phyloP scores from a whole-genome alignment of 1,140 invertebrate genomes.

The Rhizoglyphus robini region DNA sequence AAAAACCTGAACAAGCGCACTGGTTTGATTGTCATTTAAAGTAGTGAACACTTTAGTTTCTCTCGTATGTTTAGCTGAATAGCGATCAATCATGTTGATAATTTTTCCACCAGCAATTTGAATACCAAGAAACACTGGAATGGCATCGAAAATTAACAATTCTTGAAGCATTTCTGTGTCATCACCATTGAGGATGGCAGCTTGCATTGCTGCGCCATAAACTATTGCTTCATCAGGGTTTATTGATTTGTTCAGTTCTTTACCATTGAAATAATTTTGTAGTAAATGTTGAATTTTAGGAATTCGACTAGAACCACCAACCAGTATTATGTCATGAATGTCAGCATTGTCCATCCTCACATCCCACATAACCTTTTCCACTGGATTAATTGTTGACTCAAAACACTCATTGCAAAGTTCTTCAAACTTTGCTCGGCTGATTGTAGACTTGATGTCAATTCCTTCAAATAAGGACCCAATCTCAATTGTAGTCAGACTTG shows the following conservation, averaged over 20 bases:
- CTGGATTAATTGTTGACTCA: conserved; percentile 20
- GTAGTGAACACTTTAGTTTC: too few relatives aligned
- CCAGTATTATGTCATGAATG: conserved; percentile 28
- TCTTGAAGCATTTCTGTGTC: conserved; percentile 23
- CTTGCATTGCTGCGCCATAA: too few relatives aligned
- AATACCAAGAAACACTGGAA: conserved; percentile 45
- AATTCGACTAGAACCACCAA: conserved; percentile 28
- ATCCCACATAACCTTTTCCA: conserved; percentile 24
- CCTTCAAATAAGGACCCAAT: background rate
- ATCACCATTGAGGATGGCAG: too few relatives aligned
- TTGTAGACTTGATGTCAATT: conserved; percentile 28
- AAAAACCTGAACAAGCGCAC: too few relatives aligned
- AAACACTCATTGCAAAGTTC: conserved; percentile 25
- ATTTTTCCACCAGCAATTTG: conserved; percentile 46
- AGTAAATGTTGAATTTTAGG: conserved; percentile 15
- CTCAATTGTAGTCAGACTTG: conserved; percentile 2
- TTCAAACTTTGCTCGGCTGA: conserved; percentile 26
- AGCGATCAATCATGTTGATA: conserved; percentile 39
- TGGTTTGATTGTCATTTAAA: too few relatives aligned
- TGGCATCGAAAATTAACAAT: conserved; percentile 40
- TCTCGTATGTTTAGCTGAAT: too few relatives aligned
- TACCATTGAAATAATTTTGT: conserved; percentile 25
- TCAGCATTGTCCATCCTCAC: conserved; percentile 20
- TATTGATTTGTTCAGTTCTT: too few relatives aligned
- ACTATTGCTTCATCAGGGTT: too few relatives aligned